Conservation (phyloP, 2,888 invertebrate species). For the Steromphala cineraria region DNA sequence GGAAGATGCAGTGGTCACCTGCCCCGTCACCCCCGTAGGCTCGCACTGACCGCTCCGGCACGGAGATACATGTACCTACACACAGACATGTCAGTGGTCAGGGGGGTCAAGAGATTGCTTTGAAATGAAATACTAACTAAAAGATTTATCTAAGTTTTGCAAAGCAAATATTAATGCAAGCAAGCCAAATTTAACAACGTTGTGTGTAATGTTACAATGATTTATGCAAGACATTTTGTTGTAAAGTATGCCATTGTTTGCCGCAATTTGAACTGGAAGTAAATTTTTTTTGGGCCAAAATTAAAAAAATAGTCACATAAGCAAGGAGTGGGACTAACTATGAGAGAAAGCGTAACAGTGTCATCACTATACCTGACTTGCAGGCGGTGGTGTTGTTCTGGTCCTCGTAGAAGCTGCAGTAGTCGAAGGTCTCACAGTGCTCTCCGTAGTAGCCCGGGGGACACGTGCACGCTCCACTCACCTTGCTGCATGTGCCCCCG, state of each 20-base stretch:
- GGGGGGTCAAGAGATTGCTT: background rate
- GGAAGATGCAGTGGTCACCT: conserved; percentile 53
- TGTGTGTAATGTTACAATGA: no score
- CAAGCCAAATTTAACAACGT: no score
- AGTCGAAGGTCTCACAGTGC: conserved; percentile 59
- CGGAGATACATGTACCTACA: conserved; percentile 53
- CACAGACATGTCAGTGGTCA: background rate
- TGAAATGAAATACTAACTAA: no score
- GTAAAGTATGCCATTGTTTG: no score
- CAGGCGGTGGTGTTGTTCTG: conserved; percentile 41
- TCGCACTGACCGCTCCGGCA: conserved; percentile 41
- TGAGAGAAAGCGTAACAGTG: no score
- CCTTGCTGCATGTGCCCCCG: conserved; percentile 51
- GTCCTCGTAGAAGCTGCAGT: conserved; percentile 53
- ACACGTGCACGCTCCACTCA: conserved; percentile 53
- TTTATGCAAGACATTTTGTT: no score
- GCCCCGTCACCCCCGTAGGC: conserved; percentile 52
- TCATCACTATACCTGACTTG: conserved; percentile 24
- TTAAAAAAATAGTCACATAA: no score
- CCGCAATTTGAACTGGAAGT: no score
- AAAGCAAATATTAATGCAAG: no score
- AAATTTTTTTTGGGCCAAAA: no score
- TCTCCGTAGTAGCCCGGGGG: conserved; percentile 53
- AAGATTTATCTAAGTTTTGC: no score
- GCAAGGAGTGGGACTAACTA: no score